Percentiles rank a stretch among this genome's conserved stretches.
Evolutionary conservation across 2,888 invertebrate genomes (phyloP).

Genomic region (Masnerella sp.): DNA sequence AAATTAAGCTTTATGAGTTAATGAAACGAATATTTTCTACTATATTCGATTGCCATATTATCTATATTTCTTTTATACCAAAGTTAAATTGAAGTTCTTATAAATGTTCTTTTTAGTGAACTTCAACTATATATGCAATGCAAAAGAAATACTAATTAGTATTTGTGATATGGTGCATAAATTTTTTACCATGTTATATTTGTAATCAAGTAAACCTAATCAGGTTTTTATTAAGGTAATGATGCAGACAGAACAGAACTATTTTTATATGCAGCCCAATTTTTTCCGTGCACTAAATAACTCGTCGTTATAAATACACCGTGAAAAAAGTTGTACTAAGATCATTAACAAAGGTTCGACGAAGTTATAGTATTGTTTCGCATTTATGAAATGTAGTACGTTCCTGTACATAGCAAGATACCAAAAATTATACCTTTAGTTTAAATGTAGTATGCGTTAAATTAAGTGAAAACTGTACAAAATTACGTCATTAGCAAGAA

Average conservation of each 20-base stretch:
- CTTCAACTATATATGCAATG: not conserved
- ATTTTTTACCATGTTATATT: conserved; percentile 22
- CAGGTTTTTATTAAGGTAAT: conserved; percentile 22
- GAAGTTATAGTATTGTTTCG: not conserved
- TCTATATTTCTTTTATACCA: too few species aligned
- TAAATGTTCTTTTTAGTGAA: conserved; percentile 1
- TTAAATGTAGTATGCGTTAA: too few species aligned
- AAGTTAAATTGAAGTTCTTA: not conserved
- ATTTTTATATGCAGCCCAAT: conserved; percentile 48
- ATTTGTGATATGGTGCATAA: conserved; percentile 24
- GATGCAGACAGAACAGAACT: conserved; percentile 37
- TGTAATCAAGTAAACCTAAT: conserved; percentile 20
- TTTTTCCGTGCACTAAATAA: conserved; percentile 39
- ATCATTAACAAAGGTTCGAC: not conserved
- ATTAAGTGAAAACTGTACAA: too few species aligned
- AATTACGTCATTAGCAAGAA: too few species aligned
- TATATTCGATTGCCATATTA: too few species aligned
- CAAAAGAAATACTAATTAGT: conserved; percentile 1
- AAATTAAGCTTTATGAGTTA: too few species aligned
- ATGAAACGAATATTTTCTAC: too few species aligned
- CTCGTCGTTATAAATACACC: conserved; percentile 14
- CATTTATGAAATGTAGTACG: too few species aligned
- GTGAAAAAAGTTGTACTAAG: conserved; percentile 35
- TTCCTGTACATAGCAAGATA: too few species aligned
- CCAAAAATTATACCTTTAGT: too few species aligned